Base-by-base conservation (phyloP, 2,113 vertebrate genomes). In the Gracilinanus agilis region DNA sequence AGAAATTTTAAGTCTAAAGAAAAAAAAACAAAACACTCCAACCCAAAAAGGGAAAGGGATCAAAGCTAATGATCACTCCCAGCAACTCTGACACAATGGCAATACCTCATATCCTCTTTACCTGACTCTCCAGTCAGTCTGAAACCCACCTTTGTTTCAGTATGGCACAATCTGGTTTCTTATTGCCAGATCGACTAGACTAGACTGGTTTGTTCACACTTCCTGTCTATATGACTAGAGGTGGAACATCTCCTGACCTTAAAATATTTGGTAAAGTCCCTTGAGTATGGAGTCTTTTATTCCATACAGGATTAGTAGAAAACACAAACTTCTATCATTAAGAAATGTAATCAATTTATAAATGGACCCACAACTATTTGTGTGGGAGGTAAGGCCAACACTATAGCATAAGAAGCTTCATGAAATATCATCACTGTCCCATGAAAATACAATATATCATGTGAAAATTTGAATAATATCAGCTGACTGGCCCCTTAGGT, bases 181-280 rank as follows among this genome's bases (percentile, higher is more conserved):
- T 95, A 24, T 10, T 5, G 54, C 44, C 21, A 53, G 34, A 9
- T 90, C 54, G 40, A n/a, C 55, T 92, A 21, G 1, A 67, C 29
- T 44, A 93, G 88, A 54, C 40, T 90, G 93, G 34, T 90, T 90
- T 94, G 29, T 53, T 34, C 40, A 53, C 21, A 92, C 44, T 95
- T 96, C 25, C 89, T 95, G 24, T 40, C 44, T 92, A 16, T 0
- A 27, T 53, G 90, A 88, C 40, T 55, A 55, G 29, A 88, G 8
- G 13, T 21, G 24, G 94, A 91, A 54, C 24, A 93, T 89, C 88
- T 90, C 9, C 34, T 91, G 29, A 91, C 24, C 58, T 96, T 94
- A 93, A 56, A 94, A 89, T 92, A 49, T 92, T 93, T 95, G 34
- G 92, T 54, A 91, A 16, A 83, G 9, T 93, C 24, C 93, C 89